Percentiles rank a stretch among this genome's conserved stretches.
phyloP scores from a whole-genome alignment of 2,113 vertebrate genomes.

The Pollachius pollachius region DNA sequence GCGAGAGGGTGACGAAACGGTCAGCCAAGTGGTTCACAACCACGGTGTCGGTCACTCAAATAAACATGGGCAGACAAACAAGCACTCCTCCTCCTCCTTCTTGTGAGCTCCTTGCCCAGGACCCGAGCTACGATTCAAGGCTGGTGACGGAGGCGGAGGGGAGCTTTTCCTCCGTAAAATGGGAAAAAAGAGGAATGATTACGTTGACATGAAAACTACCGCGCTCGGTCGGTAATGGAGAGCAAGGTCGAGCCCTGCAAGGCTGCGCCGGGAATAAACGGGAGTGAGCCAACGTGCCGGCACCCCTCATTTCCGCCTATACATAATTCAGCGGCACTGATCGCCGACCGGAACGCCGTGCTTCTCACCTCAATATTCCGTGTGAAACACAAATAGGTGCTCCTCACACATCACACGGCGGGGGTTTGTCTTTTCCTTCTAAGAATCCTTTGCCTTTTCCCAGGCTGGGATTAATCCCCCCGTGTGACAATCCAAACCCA shows the following conservation, averaged over 20 bases:
- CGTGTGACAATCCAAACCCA: too few species aligned
- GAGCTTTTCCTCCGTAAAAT: too few species aligned
- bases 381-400: slow-evolving; percentile 38
- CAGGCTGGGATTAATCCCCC: too few species aligned
- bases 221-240: slow-evolving; percentile 18
- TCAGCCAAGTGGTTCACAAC: too few species aligned
- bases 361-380: slow-evolving; percentile 35
- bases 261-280: slow-evolving; percentile 18
- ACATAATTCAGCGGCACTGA: slow-evolving; percentile 51
- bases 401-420: slow-evolving; percentile 24
- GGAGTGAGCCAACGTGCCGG: slow-evolving; percentile 2
- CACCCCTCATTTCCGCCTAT: slow-evolving; percentile 37
- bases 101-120: too few species aligned
- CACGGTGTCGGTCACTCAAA: too few species aligned
- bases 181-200: slow-evolving; percentile 36
- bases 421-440: slow-evolving; percentile 13
- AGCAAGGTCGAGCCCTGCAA: slow-evolving; percentile 33
- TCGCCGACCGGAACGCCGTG: slow-evolving; percentile 33
- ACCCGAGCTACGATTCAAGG: too few species aligned
- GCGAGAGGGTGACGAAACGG: too few species aligned
- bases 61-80: too few species aligned
- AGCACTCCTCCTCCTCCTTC: too few species aligned
- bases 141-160: too few species aligned
- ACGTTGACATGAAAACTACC: slow-evolving; percentile 42
- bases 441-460: neutral